Conservation (phyloP, 2,113 vertebrate species). For the Lophotis ruficrista region DNA sequence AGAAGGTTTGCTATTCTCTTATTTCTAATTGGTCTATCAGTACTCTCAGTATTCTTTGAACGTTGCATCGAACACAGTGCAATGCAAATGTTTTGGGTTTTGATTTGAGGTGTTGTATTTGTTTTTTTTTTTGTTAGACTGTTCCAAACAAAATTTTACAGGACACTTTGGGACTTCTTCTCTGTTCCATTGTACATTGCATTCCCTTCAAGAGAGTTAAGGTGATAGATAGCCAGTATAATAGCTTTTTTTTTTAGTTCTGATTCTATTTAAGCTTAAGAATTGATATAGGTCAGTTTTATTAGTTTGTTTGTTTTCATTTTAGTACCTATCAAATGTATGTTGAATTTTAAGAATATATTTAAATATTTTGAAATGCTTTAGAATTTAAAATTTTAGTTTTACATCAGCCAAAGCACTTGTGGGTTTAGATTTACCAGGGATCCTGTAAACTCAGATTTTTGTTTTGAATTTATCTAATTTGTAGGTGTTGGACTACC, state of each 20-base stretch:
- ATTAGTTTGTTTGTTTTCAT: not conserved
- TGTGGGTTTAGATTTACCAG: not conserved
- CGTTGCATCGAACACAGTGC: not conserved
- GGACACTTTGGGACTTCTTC: not conserved
- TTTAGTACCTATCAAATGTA: not conserved
- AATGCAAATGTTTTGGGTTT: not conserved
- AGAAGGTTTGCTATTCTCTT: not conserved
- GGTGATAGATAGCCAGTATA: not conserved
- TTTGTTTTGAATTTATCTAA: not conserved
- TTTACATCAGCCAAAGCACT: not conserved
- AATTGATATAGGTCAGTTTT: not conserved
- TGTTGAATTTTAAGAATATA: not conserved
- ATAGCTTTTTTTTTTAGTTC: not conserved
- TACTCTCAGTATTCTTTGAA: not conserved
- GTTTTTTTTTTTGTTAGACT: rapidly evolving
- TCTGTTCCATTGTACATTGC: not conserved
- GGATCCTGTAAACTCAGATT: not conserved
- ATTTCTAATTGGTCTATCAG: not conserved
- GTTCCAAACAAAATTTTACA: not conserved
- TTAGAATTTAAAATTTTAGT: not conserved
- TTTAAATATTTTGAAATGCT: not conserved
- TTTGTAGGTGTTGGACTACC: not conserved
- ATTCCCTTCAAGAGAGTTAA: not conserved
- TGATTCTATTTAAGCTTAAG: not conserved
- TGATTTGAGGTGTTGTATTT: not conserved